A percentile compares a stretch with the other conserved stretches of the same genome.
phyloP scores from a whole-genome alignment of 2,797 vertebrate species.

The Microchirus variegatus region DNA sequence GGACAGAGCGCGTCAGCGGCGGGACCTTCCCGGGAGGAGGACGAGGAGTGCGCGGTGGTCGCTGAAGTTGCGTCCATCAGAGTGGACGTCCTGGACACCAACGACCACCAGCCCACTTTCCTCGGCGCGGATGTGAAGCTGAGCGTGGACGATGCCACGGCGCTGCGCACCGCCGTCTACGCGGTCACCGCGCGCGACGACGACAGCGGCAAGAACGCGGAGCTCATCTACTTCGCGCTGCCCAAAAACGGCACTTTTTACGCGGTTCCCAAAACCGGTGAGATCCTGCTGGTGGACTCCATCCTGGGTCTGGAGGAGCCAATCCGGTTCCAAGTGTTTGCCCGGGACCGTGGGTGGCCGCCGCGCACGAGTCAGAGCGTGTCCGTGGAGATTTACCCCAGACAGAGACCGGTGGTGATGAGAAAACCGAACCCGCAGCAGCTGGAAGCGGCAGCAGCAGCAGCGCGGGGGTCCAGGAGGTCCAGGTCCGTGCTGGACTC shows the following conservation, averaged over 20 bases:
- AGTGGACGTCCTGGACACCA: conserved; percentile 88
- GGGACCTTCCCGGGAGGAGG: conserved; percentile 35
- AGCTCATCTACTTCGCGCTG: conserved; percentile 85
- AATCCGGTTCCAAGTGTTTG: conserved; percentile 83
- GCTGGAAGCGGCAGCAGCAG: conserved; percentile 23
- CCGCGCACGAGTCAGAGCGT: conserved; percentile 82
- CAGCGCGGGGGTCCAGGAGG: conserved; percentile 65
- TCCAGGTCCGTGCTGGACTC: conserved; percentile 70
- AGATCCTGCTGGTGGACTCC: conserved; percentile 87
- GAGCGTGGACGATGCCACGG: conserved; percentile 85
- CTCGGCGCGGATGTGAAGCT: conserved; percentile 69
- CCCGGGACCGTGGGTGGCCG: conserved; percentile 86
- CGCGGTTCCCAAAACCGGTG: conserved; percentile 89
- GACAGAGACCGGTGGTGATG: conserved; percentile 64
- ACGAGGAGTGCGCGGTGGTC: conserved; percentile 28
- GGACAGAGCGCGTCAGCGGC: conserved; percentile 27
- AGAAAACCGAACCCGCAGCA: conserved; percentile 4
- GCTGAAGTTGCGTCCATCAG: conserved; percentile 80
- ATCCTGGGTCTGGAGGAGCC: conserved; percentile 82
- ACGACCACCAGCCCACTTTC: conserved; percentile 88
- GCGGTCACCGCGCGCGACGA: conserved; percentile 81
- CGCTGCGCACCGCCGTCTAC: conserved; percentile 83
- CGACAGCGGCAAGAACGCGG: conserved; percentile 87
- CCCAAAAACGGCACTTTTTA: conserved; percentile 87
- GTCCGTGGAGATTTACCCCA: conserved; percentile 81